phyloP scores from a whole-genome alignment of 2,797 vertebrate species.

The Columba guinea region DNA sequence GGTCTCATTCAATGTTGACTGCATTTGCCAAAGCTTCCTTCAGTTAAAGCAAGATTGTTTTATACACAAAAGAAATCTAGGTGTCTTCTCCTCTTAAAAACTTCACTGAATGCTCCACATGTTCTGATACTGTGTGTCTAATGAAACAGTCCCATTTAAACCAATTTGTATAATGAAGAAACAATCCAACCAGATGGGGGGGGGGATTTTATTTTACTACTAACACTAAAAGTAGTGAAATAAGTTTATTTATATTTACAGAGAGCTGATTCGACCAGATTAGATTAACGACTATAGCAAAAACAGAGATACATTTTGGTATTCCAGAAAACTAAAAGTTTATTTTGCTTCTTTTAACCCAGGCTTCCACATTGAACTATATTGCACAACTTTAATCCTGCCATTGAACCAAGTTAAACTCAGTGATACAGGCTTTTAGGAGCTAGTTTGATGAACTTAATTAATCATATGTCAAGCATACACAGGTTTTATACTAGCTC shows the following conservation, averaged over 20 bases:
- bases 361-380: neutral
- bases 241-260: neutral
- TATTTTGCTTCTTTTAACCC: neutral
- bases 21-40: neutral
- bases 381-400: neutral
- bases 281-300: fast-evolving
- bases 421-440: neutral
- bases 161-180: neutral
- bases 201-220: neutral
- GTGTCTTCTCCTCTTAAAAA: neutral
- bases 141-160: neutral
- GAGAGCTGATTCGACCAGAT: neutral
- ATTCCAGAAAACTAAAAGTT: neutral
- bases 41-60: neutral
- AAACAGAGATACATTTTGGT: neutral
- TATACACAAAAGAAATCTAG: neutral
- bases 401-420: neutral
- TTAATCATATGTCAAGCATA: neutral
- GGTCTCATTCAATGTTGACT: neutral
- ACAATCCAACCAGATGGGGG: neutral
- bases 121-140: neutral
- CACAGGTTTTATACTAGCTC: neutral
- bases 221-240: neutral
- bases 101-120: neutral
- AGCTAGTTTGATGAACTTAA: neutral